Evolutionary conservation across 1,140 invertebrate species (phyloP), one percentile per base, ranked within the genome.

Genomic region (Melanaphis sacchari): DNA sequence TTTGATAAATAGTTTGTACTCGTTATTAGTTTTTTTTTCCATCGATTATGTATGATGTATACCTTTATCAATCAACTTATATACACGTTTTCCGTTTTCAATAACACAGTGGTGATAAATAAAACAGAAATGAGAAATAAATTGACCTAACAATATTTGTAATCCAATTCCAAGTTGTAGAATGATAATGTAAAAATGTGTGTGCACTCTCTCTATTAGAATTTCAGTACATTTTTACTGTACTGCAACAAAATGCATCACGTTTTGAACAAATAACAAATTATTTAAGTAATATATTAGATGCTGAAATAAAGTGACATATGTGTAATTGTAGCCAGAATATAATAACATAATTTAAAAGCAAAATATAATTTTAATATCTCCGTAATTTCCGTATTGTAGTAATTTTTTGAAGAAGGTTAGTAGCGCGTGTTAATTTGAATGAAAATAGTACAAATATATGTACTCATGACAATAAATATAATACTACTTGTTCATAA

Each of bases 361-460:
- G 11, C 31, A 85, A 43, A 85, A 85, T 38, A 36, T 89, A 52
- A n/a, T 76, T n/a, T 52, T 38, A 24, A 36, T 8, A 2, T 52
- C 22, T 89, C 2, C n/a, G n/a, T 22, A 31, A n/a, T 88, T 87
- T 85, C 24, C 5, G 7, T 52, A 52, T 40, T 24, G 36, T 36
- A 87, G 38, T 49, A 1, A n/a, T 43, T 87, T 89, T 89, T 89
- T 5, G 22, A 89, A 89, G 38, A 85, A 89, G n/a, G 18, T 54
- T 40, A 89, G 88, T 54, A 89, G 46, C 46, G 87, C 87, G 87
- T 52, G 87, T 89, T 89, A 89, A 52, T 89, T 89, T 38, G 24
- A 89, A 89, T 89, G 11, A 89, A 2, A 49, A 66, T 9, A 76
- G 36, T 82, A 38, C n/a, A 38, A 43, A 85, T 31, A 84, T 11